Conservation (phyloP, 2,113 vertebrate genomes). For the Felis catus region DNA sequence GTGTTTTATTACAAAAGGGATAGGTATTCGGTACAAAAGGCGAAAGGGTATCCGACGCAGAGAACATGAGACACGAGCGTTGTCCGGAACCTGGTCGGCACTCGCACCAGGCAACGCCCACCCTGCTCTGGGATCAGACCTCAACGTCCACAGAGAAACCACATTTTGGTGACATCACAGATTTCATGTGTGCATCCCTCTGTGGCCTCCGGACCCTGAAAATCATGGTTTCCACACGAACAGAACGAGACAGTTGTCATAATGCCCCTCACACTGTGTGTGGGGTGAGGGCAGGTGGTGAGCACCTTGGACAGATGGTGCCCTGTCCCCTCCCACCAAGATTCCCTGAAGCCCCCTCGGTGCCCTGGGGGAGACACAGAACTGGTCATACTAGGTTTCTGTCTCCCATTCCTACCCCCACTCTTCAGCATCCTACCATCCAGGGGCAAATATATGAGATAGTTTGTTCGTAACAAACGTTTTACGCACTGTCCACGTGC, state of each 20-base stretch:
- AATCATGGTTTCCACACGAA: background rate
- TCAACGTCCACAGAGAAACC: background rate
- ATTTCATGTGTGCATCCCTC: background rate
- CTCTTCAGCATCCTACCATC: background rate
- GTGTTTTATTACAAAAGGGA: background rate
- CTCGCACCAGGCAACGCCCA: background rate
- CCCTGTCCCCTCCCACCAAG: background rate
- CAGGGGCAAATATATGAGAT: background rate
- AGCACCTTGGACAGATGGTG: background rate
- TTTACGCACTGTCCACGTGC: background rate
- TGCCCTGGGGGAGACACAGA: background rate
- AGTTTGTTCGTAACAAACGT: background rate
- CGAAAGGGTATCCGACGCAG: background rate
- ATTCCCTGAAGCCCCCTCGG: background rate
- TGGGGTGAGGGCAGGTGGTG: accelerated
- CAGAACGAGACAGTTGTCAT: background rate
- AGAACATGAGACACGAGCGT: background rate
- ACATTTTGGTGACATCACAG: accelerated
- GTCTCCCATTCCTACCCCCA: background rate
- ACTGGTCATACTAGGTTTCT: background rate
- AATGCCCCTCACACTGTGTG: accelerated
- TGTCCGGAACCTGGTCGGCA: background rate
- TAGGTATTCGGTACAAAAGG: no score
- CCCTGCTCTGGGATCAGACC: accelerated
- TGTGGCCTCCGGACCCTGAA: background rate